Conservation (phyloP, 2,888 invertebrate species). For the Dryobotodes eremita region DNA sequence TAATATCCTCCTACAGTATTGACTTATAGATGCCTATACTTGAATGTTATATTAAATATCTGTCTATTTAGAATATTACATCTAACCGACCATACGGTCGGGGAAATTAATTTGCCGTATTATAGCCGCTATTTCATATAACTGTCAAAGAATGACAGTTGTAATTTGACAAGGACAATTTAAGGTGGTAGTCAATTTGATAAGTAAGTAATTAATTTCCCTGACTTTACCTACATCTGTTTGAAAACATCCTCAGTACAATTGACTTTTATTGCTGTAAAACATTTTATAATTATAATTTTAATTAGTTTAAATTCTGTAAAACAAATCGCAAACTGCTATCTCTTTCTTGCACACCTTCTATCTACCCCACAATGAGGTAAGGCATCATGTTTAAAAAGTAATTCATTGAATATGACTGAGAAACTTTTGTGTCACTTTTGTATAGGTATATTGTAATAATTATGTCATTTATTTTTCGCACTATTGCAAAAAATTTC, state of each 20-base stretch:
- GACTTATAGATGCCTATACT: background rate
- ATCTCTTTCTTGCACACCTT: constrained; percentile 3
- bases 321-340: constrained; percentile 17
- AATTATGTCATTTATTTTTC: constrained; percentile 25
- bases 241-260: background rate
- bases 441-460: constrained; percentile 34
- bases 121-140: background rate
- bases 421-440: constrained; percentile 46
- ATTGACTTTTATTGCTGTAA: background rate
- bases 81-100: background rate
- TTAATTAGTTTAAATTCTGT: background rate
- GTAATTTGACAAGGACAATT: background rate
- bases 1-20: background rate
- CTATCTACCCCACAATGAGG: background rate
- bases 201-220: background rate
- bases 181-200: background rate
- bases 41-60: background rate
- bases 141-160: background rate
- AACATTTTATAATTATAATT: background rate
- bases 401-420: constrained; percentile 49
- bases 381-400: constrained; percentile 25
- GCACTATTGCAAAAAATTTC: constrained; percentile 19
- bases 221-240: background rate
- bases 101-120: background rate
- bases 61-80: constrained; percentile 13